A percentile compares a stretch with the other conserved stretches of the same genome.
These are phyloP conservation scores for Oscheius sp. DNA, from an alignment of 1,140 invertebrate genomes.

Conservation along the genomic window DNA sequence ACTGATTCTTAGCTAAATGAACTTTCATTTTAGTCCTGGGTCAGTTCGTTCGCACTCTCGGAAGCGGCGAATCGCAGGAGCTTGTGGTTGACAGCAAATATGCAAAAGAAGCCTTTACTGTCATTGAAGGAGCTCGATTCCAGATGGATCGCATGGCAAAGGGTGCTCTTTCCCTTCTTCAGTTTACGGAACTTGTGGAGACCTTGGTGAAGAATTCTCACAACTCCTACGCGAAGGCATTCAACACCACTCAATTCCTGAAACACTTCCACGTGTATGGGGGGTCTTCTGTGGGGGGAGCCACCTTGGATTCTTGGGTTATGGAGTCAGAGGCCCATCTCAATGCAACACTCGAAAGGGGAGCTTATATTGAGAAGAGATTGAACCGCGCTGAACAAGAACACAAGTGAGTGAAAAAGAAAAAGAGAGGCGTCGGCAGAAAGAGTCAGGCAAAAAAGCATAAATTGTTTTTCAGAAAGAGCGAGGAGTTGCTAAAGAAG, in stretches of 20 bases:
- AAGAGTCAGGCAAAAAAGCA: neutral
- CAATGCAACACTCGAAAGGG: slow-evolving; percentile 44
- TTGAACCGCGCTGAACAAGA: slow-evolving; percentile 47
- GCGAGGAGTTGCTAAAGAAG: slow-evolving; percentile 47
- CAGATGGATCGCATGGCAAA: slow-evolving; percentile 38
- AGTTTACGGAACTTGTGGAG: slow-evolving; percentile 24
- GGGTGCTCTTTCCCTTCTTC: slow-evolving; percentile 14
- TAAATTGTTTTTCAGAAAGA: slow-evolving; percentile 42
- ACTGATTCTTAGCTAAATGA: neutral
- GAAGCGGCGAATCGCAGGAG: neutral
- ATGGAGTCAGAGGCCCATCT: slow-evolving; percentile 49
- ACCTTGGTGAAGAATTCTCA: slow-evolving; percentile 16
- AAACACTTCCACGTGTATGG: slow-evolving; percentile 14
- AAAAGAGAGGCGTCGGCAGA: slow-evolving; percentile 11
- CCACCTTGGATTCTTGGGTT: slow-evolving; percentile 26
- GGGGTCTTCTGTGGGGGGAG: slow-evolving; percentile 11
- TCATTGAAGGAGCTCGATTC: slow-evolving; percentile 33
- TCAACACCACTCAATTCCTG: slow-evolving; percentile 35
- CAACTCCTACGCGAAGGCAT: slow-evolving; percentile 26
- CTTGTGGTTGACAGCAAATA: slow-evolving; percentile 15
- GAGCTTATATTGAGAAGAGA: slow-evolving; percentile 52
- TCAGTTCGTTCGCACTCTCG: neutral
- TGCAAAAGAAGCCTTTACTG: slow-evolving; percentile 29
- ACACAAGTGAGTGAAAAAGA: too few relatives aligned
- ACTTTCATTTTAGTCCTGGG: neutral